Percentiles rank a stretch among this genome's conserved stretches.
phyloP scores from a whole-genome alignment of 2,113 vertebrate species.

The Callorhinus ursinus region DNA sequence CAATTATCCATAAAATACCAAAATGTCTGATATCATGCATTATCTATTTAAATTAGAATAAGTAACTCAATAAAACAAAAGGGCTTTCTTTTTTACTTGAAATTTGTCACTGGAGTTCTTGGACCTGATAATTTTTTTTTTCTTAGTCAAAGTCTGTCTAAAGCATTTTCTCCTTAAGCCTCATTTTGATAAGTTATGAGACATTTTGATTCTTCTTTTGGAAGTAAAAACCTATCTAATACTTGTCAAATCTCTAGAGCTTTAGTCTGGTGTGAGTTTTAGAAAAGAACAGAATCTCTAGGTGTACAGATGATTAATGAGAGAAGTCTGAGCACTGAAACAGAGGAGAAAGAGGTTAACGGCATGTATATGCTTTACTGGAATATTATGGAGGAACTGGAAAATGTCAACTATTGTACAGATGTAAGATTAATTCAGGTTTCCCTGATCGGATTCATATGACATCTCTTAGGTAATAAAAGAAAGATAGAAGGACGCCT shows the following conservation, averaged over 20 bases:
- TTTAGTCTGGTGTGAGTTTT: conserved; percentile 34
- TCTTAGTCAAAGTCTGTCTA: not conserved
- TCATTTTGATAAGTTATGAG: conserved; percentile 29
- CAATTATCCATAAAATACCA: conserved; percentile 54
- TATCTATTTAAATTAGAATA: conserved; percentile 45
- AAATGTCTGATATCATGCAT: conserved; percentile 33
- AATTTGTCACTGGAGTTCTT: not conserved
- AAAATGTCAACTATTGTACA: not conserved
- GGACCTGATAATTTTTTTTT: not conserved
- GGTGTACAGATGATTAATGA: conserved; percentile 52
- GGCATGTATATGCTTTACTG: not conserved
- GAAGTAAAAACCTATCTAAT: not conserved
- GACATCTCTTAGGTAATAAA: not conserved
- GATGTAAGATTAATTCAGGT: not conserved
- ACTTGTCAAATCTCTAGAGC: conserved; percentile 33
- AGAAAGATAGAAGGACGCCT: not conserved
- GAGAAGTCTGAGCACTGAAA: not conserved
- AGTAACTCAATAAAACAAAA: conserved; percentile 5
- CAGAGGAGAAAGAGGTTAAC: not conserved
- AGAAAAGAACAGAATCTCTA: not conserved
- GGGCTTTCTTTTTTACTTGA: not conserved
- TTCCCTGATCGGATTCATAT: not conserved
- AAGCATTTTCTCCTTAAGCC: not conserved
- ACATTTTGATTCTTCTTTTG: conserved; percentile 10
- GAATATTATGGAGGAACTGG: not conserved